These are phyloP conservation scores for Scarus forsteni DNA, from an alignment of 2,797 vertebrate genomes.

Conservation along the genomic window DNA sequence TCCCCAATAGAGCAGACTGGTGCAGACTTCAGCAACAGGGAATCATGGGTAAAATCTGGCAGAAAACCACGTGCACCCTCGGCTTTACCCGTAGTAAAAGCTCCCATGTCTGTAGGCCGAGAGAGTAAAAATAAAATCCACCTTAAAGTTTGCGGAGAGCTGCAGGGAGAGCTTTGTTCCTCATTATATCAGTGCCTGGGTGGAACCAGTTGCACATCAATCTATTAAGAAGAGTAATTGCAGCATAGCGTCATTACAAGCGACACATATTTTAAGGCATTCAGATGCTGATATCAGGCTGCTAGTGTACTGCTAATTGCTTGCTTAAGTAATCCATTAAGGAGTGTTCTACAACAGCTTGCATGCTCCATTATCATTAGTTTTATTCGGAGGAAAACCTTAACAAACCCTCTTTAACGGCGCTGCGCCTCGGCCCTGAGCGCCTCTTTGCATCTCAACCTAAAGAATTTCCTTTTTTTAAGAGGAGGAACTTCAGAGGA, in stretches of 20 bases:
- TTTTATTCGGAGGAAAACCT: conserved; percentile 73
- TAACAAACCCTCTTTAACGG: conserved; percentile 72
- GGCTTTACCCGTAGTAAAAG: no score
- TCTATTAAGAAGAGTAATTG: conserved; percentile 61
- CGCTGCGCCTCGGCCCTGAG: conserved; percentile 53
- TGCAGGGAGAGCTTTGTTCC: not conserved
- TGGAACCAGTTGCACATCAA: conserved; percentile 40
- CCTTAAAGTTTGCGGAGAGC: conserved; percentile 14
- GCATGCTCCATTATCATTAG: conserved; percentile 77
- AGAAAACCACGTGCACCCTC: no score
- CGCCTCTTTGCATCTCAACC: conserved; percentile 87
- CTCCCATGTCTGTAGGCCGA: no score
- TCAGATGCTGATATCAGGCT: conserved; percentile 70
- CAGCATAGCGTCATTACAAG: conserved; percentile 50
- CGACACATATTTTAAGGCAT: conserved; percentile 65
- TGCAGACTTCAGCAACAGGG: no score
- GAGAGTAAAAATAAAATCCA: conserved; percentile 8
- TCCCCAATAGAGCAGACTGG: no score
- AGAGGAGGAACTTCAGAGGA: conserved; percentile 74
- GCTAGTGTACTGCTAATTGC: conserved; percentile 75
- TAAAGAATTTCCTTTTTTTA: conserved; percentile 74
- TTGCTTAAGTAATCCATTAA: conserved; percentile 78
- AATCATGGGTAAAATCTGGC: no score
- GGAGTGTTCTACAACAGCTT: conserved; percentile 74
- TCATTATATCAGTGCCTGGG: conserved; percentile 33